Evolutionary conservation across 2,888 invertebrate genomes (phyloP), one percentile per base, ranked within the genome.

Genomic region (Pimpla rufipes): DNA sequence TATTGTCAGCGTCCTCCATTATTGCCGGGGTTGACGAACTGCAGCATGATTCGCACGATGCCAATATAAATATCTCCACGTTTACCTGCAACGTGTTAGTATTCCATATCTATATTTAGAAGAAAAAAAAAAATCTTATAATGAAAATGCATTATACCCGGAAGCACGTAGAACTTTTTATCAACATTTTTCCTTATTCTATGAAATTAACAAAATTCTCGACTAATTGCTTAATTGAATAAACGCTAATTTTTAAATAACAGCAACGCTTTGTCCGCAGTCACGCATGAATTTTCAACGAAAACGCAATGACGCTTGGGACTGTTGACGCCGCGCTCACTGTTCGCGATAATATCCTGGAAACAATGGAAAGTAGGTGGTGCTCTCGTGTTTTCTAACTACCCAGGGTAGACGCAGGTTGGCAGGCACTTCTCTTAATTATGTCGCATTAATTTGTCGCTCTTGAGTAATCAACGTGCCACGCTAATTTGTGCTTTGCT

Each of bases 371-470:
- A 71, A 13, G 57, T 40, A 29, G 52, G 16, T 55, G 37, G 13
- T 74, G 35, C 59, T 74, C 59, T 74, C 59, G n/a, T 62, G 57
- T 73, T 74, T 35, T 74, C 21, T 37, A 50, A 62, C 37, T 35
- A 62, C 29, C 45, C 59, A 8, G 7, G 18, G 74, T 62, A 62
- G 74, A 18, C 45, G 47, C 8, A 37, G 21, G 70, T 47, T 70
- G 74, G 75, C 64, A 50, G 42, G 64, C 66, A 83, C 79, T 83
- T 75, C 75, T 75, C 79, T 75, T 83, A 83, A 83, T 83, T 71
- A 76, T 70, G 42, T 66, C 75, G 66, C 75, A 83, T 83, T 83
- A 79, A 66, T 75, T 45, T 76, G 79, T 83, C 70, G 71, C 75
- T 59, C 45, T 59, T 70, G 66, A 76, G 83, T 83, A 78, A 82